Conservation (phyloP, 2,797 vertebrate species). For the Falco naumanni region DNA sequence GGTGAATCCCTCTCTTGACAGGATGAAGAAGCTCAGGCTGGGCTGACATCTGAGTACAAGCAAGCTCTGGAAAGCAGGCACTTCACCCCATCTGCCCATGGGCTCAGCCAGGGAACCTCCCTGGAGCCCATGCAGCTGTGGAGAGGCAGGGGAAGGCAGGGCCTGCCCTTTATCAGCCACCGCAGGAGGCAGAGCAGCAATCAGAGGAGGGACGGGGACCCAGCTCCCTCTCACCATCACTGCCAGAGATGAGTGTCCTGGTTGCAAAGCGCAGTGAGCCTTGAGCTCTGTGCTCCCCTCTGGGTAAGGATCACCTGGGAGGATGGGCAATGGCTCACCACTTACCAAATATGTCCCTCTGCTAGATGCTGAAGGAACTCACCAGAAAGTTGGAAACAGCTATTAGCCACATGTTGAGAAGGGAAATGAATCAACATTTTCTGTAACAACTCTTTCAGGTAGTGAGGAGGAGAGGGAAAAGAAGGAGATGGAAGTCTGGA, state of each 20-base stretch:
- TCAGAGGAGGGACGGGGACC: not conserved
- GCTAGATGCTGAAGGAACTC: not conserved
- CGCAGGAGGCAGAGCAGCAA: not conserved
- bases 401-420: not conserved
- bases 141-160: not conserved
- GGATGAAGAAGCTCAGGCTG: not conserved
- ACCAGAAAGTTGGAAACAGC: not conserved
- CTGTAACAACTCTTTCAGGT: not conserved
- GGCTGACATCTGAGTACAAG: accelerated
- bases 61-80: not conserved
- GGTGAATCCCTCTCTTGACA: not conserved
- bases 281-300: accelerated
- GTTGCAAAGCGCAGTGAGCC: not conserved
- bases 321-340: not conserved
- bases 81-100: accelerated
- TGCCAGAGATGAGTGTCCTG: accelerated
- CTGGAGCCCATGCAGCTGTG: accelerated
- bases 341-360: not conserved
- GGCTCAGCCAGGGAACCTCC: not conserved
- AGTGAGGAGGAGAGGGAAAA: not conserved
- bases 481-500: not conserved
- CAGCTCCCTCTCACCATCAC: not conserved
- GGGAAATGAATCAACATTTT: not conserved
- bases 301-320: not conserved
- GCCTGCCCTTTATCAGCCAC: not conserved